A percentile compares a stretch with the other conserved stretches of the same genome.
Evolutionary conservation across 2,797 vertebrate species (phyloP).

Genomic region (Sphenopsis melanotis): DNA sequence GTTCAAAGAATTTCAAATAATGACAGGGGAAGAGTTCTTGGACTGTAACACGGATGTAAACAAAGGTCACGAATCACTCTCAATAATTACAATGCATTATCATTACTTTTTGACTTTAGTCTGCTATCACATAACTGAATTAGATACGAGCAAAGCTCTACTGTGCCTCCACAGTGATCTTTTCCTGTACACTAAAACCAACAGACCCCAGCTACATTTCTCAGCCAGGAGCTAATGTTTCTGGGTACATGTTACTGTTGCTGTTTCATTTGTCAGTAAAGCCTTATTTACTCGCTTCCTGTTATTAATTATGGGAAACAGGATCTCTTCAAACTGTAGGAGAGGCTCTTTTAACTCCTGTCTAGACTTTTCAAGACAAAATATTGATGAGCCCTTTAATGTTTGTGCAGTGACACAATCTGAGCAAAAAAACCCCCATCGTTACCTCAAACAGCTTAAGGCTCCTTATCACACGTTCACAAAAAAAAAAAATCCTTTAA

Average conservation of each 20-base stretch:
- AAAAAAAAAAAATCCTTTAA: background rate
- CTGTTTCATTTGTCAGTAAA: conserved; percentile 66
- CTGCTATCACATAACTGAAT: background rate
- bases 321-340: conserved; percentile 55
- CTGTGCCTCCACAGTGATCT: background rate
- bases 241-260: conserved; percentile 3
- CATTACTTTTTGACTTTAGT: background rate
- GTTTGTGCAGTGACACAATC: conserved; percentile 37
- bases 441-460: conserved; percentile 15
- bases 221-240: conserved; percentile 22
- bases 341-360: conserved; percentile 63
- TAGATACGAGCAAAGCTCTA: background rate
- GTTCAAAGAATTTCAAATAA: conserved; percentile 40
- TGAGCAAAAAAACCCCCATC: background rate
- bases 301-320: conserved; percentile 75
- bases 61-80: conserved; percentile 11
- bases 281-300: conserved; percentile 69
- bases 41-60: background rate
- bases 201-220: background rate
- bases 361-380: conserved; percentile 64
- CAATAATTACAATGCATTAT: conserved; percentile 14
- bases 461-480: conserved; percentile 33
- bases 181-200: background rate
- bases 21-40: background rate
- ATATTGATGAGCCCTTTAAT: conserved; percentile 56